A percentile compares a stretch with the other conserved stretches of the same genome.
Evolutionary conservation across 2,113 vertebrate genomes (phyloP).

Genomic region (Podocnemis expansa): DNA sequence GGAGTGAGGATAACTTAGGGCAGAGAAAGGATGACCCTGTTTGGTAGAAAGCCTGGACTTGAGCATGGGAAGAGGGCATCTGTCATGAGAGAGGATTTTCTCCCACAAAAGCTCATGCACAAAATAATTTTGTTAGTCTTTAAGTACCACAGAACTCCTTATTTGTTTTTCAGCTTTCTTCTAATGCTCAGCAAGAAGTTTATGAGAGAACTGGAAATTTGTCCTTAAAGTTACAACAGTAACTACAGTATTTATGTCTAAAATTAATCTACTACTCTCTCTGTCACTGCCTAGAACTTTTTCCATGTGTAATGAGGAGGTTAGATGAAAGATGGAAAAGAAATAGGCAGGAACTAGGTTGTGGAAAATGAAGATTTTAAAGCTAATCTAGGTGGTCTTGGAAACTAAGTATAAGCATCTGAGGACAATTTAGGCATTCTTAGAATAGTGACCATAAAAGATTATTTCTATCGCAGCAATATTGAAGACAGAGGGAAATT

Average conservation of each 20-base stretch:
- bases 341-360: background rate
- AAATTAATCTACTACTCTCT: background rate
- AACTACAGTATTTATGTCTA: background rate
- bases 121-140: too few species aligned
- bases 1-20: background rate
- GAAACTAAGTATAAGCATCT: background rate
- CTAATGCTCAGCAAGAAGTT: background rate
- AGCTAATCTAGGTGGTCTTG: background rate
- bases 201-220: background rate
- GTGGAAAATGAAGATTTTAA: background rate
- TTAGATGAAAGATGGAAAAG: background rate
- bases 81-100: background rate
- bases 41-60: background rate
- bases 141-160: too few species aligned
- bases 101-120: too few species aligned
- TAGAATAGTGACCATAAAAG: background rate
- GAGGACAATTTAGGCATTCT: background rate
- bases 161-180: background rate
- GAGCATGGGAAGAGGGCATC: background rate
- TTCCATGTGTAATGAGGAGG: background rate
- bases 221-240: background rate
- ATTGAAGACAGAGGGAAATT: background rate
- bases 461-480: background rate
- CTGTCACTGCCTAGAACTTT: background rate
- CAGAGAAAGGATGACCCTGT: background rate